Percentiles rank a stretch among this genome's conserved stretches.
phyloP scores from a whole-genome alignment of 2,797 vertebrate species.

The Anabacerthia variegaticeps region DNA sequence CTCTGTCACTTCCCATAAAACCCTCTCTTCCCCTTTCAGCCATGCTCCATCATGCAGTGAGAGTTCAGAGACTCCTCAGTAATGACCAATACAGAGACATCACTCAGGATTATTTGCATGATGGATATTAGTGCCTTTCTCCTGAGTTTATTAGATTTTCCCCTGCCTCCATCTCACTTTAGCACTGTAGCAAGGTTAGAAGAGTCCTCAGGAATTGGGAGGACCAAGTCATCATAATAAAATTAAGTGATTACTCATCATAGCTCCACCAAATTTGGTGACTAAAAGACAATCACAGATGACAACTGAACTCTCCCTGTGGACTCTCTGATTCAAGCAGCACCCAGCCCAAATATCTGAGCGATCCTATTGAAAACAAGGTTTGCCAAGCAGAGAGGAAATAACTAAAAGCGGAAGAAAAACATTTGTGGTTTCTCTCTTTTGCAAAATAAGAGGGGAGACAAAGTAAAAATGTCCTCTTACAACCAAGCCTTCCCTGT shows the following conservation, averaged over 20 bases:
- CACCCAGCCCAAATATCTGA: neutral
- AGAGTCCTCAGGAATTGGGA: neutral
- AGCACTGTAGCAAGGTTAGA: neutral
- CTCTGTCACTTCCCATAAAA: neutral
- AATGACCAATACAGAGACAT: neutral
- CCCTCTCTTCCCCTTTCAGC: neutral
- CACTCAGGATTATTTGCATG: neutral
- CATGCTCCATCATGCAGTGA: neutral
- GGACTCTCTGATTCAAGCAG: neutral
- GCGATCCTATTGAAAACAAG: neutral
- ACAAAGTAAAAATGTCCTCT: neutral
- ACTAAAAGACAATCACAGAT: neutral
- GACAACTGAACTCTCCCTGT: neutral
- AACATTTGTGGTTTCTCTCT: slow-evolving; percentile 54
- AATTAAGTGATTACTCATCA: neutral
- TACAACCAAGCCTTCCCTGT: neutral
- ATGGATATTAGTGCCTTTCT: neutral
- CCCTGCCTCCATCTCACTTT: neutral
- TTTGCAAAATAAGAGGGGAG: neutral
- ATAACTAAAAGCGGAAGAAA: slow-evolving; percentile 65
- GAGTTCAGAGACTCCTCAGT: neutral
- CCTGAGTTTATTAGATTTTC: neutral
- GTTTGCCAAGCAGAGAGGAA: slow-evolving; percentile 37
- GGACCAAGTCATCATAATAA: neutral
- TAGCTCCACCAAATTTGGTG: neutral